Evolutionary conservation across 1,140 invertebrate genomes (phyloP).

Genomic region (Heliconius hermathena): DNA sequence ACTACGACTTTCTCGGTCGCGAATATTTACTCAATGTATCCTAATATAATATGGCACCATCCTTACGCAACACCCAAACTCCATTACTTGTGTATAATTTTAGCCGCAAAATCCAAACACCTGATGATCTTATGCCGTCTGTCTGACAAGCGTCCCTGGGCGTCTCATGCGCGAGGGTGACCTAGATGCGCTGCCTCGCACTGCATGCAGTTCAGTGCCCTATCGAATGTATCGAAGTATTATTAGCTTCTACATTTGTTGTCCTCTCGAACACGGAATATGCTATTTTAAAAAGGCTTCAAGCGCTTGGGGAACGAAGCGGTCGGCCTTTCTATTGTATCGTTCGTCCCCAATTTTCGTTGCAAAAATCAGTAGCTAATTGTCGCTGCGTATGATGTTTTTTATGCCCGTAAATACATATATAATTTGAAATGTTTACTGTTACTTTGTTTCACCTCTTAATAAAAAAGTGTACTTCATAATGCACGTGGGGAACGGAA

Average conservation of each 20-base stretch:
- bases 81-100: constrained; percentile 15
- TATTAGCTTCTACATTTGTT: constrained; percentile 23
- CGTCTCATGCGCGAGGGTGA: constrained; percentile 17
- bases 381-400: too few species aligned
- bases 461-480: too few species aligned
- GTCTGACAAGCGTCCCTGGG: constrained; percentile 41
- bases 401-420: too few species aligned
- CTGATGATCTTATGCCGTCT: constrained; percentile 33
- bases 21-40: neutral
- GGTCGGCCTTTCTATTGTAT: neutral
- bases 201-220: constrained; percentile 45
- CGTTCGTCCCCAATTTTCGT: neutral
- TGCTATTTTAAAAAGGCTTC: constrained; percentile 1
- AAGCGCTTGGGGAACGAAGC: neutral
- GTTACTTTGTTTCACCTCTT: too few species aligned
- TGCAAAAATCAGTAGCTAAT: neutral
- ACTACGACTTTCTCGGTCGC: neutral
- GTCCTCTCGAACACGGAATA: constrained; percentile 5
- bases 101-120: constrained; percentile 22
- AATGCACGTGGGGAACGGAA: too few species aligned
- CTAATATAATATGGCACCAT: neutral
- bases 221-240: constrained; percentile 37
- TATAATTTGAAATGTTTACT: too few species aligned
- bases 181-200: constrained; percentile 27
- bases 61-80: neutral